Base-by-base conservation (phyloP, 2,797 vertebrate species). In the Urocyon cinereoargenteus region DNA sequence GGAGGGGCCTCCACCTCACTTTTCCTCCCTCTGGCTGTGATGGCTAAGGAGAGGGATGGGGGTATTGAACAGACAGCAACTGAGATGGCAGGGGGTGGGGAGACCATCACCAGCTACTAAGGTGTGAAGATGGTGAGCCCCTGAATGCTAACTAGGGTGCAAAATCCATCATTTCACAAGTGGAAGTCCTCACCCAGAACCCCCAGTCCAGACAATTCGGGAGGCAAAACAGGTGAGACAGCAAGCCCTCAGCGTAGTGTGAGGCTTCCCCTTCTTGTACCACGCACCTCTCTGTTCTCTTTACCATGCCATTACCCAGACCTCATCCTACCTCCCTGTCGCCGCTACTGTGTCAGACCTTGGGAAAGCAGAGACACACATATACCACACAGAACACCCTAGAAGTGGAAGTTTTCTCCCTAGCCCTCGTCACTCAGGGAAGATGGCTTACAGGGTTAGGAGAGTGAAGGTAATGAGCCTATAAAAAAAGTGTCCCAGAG, bases 81-180 rank as follows among this genome's bases (percentile, higher is more conserved):
- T 57, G 78, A 93, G 82, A 81, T 12, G 70, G 36, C 92, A 61
- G 24, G 78, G 24, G 73, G 57, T 31, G 21, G 4, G 19, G 34
- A 59, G 34, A 53, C n/a, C 62, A 31, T 57, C 66, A 59, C 19
- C 61, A 90, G 93, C 91, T 86, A 21, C 88, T 31, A 15, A 79
- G 88, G 89, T 86, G 51, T 15, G 6, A 96, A 90, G 90, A 81
- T 61, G 49, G 79, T 24, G 53, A 91, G 83, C 24, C 92, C 83
- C 61, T 6, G 24, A 64, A 22, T 62, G 90, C 55, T 96, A 96
- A 97, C 51, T 13, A 81, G 70, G 83, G 53, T 78, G 31, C 78
- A 90, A 93, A 97, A 93, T 24, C 51, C 59, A 84, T 22, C 95
- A 53, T 86, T 73, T 62, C 75, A 49, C 10, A 91, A 75, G 15